Conservation (phyloP, 2,888 invertebrate species). For the Pristionchus arcanus region DNA sequence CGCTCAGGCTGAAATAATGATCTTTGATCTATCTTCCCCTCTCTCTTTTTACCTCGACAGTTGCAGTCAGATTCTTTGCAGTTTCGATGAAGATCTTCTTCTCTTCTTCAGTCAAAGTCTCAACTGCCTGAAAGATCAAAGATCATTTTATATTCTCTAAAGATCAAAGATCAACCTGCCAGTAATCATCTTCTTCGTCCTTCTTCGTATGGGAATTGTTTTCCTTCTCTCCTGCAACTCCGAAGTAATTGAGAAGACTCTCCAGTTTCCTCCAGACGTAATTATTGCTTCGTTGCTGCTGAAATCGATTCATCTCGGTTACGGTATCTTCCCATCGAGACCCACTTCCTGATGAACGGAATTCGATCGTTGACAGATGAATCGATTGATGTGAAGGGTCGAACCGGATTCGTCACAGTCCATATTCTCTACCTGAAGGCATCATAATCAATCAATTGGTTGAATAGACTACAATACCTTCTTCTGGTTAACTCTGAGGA, state of each 20-base stretch:
- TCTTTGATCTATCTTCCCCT: slow-evolving; percentile 32
- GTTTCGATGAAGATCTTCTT: slow-evolving; percentile 16
- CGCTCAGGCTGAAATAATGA: not conserved
- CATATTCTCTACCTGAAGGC: slow-evolving; percentile 30
- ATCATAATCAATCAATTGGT: not conserved
- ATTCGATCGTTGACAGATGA: slow-evolving; percentile 47
- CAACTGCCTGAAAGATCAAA: slow-evolving; percentile 26
- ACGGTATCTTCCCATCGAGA: not conserved
- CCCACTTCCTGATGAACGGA: slow-evolving; percentile 48
- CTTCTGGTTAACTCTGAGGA: slow-evolving; percentile 49
- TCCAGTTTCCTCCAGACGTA: slow-evolving; percentile 66
- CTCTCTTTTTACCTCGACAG: not conserved
- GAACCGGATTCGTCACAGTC: slow-evolving; percentile 48
- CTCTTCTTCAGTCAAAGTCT: slow-evolving; percentile 33
- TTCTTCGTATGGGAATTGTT: not conserved
- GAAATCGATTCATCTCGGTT: slow-evolving; percentile 37
- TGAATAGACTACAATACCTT: not conserved
- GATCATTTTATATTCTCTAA: not conserved
- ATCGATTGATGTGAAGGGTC: slow-evolving; percentile 54
- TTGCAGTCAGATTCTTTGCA: not conserved
- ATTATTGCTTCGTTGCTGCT: slow-evolving; percentile 65
- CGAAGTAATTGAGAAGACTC: slow-evolving; percentile 63
- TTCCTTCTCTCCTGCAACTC: slow-evolving; percentile 58
- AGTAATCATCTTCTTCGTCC: slow-evolving; percentile 44
- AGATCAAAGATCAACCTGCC: slow-evolving; percentile 52